These are phyloP conservation scores for Tragelaphus buxtoni DNA, from an alignment of 2,113 vertebrate species.

Conservation along the genomic window DNA sequence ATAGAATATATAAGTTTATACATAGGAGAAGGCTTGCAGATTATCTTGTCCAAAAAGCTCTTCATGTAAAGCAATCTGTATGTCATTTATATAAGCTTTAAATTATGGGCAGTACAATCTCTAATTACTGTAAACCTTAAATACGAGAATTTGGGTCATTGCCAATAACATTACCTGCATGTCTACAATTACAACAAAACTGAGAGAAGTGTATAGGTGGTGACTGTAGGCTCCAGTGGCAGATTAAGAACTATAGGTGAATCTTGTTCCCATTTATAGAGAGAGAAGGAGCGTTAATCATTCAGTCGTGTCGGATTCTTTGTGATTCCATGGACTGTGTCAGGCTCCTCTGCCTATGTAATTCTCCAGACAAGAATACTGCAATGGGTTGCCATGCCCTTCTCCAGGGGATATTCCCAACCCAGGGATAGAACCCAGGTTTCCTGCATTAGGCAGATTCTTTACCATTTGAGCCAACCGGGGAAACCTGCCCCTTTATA, in stretches of 20 bases:
- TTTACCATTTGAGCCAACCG: neutral
- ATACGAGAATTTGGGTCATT: neutral
- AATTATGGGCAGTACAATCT: neutral
- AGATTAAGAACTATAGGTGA: neutral
- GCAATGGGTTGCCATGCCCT: neutral
- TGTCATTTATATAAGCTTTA: neutral
- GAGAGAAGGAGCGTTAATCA: fast-evolving
- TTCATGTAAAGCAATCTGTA: neutral
- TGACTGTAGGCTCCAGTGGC: neutral
- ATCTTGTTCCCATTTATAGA: neutral
- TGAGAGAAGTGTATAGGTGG: neutral
- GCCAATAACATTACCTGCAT: neutral
- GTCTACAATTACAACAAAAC: neutral
- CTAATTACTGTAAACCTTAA: neutral
- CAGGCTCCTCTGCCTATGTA: neutral
- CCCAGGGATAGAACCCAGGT: neutral
- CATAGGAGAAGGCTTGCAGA: neutral
- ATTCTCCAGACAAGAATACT: neutral
- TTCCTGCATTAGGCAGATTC: neutral
- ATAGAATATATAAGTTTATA: neutral
- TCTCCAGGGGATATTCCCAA: neutral
- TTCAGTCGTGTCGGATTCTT: fast-evolving
- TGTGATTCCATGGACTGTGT: neutral
- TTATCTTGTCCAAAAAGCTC: neutral
- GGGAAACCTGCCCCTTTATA: neutral